phyloP scores from a whole-genome alignment of 1,140 invertebrate species.

The Meloidogyne floridensis region DNA sequence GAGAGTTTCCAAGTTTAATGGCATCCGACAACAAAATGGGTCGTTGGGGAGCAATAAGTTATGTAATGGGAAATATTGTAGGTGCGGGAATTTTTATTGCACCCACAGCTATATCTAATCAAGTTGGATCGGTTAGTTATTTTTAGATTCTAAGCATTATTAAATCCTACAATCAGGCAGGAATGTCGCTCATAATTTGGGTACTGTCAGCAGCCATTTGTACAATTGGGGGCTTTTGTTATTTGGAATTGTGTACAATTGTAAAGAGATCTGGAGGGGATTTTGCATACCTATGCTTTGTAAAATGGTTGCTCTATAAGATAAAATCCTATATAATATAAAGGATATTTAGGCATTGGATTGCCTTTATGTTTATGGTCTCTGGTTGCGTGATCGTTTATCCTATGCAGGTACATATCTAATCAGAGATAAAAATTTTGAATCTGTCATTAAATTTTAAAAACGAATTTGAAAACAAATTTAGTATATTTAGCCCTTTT shows the following conservation, averaged over 20 bases:
- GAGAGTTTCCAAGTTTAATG: not conserved
- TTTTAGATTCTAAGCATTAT: not conserved
- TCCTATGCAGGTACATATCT: constrained; percentile 52
- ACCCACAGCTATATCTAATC: constrained; percentile 71
- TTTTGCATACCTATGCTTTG: constrained; percentile 58
- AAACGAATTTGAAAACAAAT: constrained; percentile 27
- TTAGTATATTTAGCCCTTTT: not conserved
- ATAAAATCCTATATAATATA: not conserved
- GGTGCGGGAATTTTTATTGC: constrained; percentile 92
- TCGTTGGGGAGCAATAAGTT: constrained; percentile 52
- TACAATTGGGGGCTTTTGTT: constrained; percentile 64
- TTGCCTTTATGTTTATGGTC: constrained; percentile 54
- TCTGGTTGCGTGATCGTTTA: constrained; percentile 51
- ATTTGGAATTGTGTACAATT: constrained; percentile 53
- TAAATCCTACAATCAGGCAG: not conserved
- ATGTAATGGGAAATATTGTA: constrained; percentile 88
- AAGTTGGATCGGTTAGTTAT: constrained; percentile 48
- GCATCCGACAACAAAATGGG: constrained; percentile 50
- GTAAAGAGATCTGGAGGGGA: constrained; percentile 54
- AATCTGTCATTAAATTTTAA: constrained; percentile 43
- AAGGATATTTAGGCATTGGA: constrained; percentile 36
- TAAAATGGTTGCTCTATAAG: constrained; percentile 46
- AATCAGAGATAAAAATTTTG: constrained; percentile 51
- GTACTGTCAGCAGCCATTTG: constrained; percentile 3
- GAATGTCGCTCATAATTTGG: constrained; percentile 17